Conservation (phyloP, 2,888 invertebrate genomes). For the Brachypterus glaber region DNA sequence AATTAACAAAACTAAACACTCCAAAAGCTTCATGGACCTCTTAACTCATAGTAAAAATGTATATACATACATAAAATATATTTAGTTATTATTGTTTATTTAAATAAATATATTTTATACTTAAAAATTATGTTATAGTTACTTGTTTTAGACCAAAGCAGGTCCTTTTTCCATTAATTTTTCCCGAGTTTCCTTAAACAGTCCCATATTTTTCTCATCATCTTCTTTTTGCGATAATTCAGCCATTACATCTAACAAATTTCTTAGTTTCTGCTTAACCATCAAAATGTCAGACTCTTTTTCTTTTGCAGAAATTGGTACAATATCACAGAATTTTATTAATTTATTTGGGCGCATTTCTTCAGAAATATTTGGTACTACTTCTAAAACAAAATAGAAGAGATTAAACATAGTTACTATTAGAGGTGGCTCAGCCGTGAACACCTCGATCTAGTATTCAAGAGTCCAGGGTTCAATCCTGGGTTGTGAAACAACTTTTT, state of each 20-base stretch:
- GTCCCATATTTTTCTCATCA: conserved; percentile 40
- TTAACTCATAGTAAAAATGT: conserved; percentile 4
- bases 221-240: conserved; percentile 43
- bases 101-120: conserved; percentile 11
- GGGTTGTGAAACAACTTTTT: no score
- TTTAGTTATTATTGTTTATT: conserved; percentile 10
- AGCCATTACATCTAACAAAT: conserved; percentile 55
- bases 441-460: no score
- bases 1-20: conserved; percentile 31
- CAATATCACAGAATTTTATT: conserved; percentile 64
- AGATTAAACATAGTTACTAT: no score
- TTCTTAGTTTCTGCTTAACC: conserved; percentile 55
- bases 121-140: conserved; percentile 11
- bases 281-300: conserved; percentile 44
- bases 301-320: conserved; percentile 64
- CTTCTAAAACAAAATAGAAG: no score
- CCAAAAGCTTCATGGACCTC: conserved; percentile 30
- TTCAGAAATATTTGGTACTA: conserved; percentile 29
- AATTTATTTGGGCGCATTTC: conserved; percentile 58
- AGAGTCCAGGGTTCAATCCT: no score
- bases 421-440: no score
- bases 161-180: conserved; percentile 48
- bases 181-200: conserved; percentile 43
- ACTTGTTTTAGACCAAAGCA: conserved; percentile 40
- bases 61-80: conserved; percentile 7